A percentile compares a stretch with the other conserved stretches of the same genome.
Evolutionary conservation across 2,888 invertebrate genomes (phyloP).

Genomic region (Tachystola acroxantha): DNA sequence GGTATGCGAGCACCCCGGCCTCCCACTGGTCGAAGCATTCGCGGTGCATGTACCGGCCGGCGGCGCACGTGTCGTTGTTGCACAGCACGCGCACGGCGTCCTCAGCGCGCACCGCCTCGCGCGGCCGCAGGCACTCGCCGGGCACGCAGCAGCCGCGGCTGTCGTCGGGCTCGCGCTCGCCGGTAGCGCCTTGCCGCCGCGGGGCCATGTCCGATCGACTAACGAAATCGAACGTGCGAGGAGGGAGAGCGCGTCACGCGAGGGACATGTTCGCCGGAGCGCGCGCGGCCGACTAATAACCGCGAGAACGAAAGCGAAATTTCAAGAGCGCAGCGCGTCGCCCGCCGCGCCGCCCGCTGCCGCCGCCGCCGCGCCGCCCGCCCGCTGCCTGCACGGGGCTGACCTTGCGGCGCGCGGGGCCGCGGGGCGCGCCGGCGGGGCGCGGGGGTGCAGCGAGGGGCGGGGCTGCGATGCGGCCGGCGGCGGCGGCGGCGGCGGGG

Average conservation of each 20-base stretch:
- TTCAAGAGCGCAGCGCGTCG: conserved; percentile 80
- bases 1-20: conserved; percentile 89
- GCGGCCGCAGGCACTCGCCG: conserved; percentile 88
- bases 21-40: conserved; percentile 98
- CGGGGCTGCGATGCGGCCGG: conserved; percentile 43
- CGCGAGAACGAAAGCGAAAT: conserved; percentile 83
- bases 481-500: conserved; percentile 33
- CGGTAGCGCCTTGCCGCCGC: conserved; percentile 71
- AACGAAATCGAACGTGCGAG: conserved; percentile 68
- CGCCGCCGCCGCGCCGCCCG: conserved; percentile 43
- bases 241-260: conserved; percentile 69
- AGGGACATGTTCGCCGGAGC: conserved; percentile 79
- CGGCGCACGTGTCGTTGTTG: conserved; percentile 94
- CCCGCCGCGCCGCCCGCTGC: conserved; percentile 28
- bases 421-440: conserved; percentile 30
- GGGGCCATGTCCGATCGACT: conserved; percentile 67
- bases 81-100: conserved; percentile 94
- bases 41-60: conserved; percentile 96
- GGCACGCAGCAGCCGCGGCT: conserved; percentile 89
- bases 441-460: conserved; percentile 50
- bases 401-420: conserved; percentile 21
- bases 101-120: conserved; percentile 80
- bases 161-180: conserved; percentile 68
- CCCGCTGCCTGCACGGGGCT: conserved; percentile 40
- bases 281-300: conserved; percentile 80